A percentile compares a stretch with the other conserved stretches of the same genome.
Conservation (phyloP, 2,797 vertebrate genomes). For the Graptemys geographica region DNA sequence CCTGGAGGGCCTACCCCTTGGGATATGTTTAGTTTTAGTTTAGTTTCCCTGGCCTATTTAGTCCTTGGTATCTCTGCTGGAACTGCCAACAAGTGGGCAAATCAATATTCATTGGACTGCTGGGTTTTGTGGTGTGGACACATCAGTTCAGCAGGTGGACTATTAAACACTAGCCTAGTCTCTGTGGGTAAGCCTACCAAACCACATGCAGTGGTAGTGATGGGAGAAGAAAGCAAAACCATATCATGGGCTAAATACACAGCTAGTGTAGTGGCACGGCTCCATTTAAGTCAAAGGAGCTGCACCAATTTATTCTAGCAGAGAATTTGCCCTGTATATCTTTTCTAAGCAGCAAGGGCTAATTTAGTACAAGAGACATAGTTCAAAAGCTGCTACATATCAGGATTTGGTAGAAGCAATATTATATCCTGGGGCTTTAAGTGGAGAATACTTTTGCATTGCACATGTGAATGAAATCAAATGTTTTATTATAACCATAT, state of each 20-base stretch:
- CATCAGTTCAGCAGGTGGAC: neutral
- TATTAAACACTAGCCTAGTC: neutral
- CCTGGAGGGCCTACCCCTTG: neutral
- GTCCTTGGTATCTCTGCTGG: neutral
- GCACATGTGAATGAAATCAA: neutral
- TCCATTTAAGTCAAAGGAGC: neutral
- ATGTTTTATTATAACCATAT: neutral
- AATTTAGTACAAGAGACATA: neutral
- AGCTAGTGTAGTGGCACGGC: neutral
- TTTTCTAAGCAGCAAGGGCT: neutral
- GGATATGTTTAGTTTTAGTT: neutral
- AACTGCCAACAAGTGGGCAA: neutral
- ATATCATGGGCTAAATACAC: neutral
- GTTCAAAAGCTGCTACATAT: constrained; percentile 11
- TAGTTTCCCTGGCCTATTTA: neutral
- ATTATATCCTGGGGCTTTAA: neutral
- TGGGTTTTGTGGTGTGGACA: neutral
- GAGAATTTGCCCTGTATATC: neutral
- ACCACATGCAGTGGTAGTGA: neutral
- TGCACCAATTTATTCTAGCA: neutral
- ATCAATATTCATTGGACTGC: neutral
- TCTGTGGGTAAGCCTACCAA: neutral
- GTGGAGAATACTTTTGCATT: neutral
- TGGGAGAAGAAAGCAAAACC: neutral
- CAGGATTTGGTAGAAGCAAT: neutral